Conservation (phyloP, 2,888 invertebrate species). For the Polia nebulosa region DNA sequence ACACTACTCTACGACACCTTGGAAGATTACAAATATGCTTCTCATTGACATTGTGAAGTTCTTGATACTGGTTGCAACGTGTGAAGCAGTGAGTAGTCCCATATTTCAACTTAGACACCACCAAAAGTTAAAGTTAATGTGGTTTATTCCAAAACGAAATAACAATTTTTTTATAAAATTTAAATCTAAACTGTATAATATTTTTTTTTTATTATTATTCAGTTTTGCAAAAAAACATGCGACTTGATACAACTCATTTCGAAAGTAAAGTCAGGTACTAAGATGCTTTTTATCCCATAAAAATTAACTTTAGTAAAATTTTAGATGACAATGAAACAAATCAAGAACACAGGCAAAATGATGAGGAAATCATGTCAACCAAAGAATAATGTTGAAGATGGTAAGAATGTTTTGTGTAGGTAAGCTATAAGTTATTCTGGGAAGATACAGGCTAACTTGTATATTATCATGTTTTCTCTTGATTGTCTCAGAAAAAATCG, state of each 20-base stretch:
- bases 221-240: no score
- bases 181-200: no score
- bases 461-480: no score
- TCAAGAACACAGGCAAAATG: constrained; percentile 91
- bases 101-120: background rate
- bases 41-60: constrained; percentile 73
- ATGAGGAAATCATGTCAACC: constrained; percentile 92
- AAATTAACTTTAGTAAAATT: constrained; percentile 46
- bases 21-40: constrained; percentile 69
- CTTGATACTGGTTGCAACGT: constrained; percentile 72
- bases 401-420: constrained; percentile 75
- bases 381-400: constrained; percentile 91
- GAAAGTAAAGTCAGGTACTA: no score
- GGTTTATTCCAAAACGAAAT: background rate
- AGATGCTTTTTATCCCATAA: no score
- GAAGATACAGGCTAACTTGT: background rate
- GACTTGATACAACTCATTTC: background rate
- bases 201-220: no score
- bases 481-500: constrained; percentile 82
- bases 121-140: background rate
- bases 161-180: background rate
- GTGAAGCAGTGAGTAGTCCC: constrained; percentile 80
- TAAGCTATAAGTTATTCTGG: background rate
- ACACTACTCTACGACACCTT: constrained; percentile 50
- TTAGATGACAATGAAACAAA: constrained; percentile 92